A percentile compares a stretch with the other conserved stretches of the same genome.
phyloP scores from a whole-genome alignment of 2,113 vertebrate species.

The Stigmatopora argus region DNA sequence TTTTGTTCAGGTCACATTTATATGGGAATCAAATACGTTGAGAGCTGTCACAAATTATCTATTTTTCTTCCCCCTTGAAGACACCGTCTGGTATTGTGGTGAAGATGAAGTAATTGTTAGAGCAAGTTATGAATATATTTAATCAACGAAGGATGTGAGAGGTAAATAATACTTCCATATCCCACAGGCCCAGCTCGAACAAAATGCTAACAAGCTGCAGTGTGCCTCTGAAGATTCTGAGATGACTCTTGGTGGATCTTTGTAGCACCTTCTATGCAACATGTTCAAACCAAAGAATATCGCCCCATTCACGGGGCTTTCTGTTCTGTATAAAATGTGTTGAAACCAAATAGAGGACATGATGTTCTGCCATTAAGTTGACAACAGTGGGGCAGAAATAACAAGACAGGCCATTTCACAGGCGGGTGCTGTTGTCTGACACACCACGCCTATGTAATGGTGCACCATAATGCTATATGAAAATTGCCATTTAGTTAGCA shows the following conservation, averaged over 20 bases:
- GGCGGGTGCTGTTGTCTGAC: neutral
- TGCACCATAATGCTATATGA: neutral
- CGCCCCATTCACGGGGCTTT: neutral
- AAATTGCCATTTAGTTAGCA: neutral
- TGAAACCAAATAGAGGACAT: neutral
- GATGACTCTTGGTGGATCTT: neutral
- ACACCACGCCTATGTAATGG: neutral
- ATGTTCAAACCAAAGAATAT: slow-evolving; percentile 1
- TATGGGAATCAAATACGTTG: slow-evolving; percentile 4
- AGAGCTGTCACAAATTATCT: slow-evolving; percentile 6
- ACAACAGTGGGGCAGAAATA: neutral
- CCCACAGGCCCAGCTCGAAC: slow-evolving; percentile 11
- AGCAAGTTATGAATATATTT: slow-evolving; percentile 18
- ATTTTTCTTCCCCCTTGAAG: neutral
- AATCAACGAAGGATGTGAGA: neutral
- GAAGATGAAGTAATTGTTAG: neutral
- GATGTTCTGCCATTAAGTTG: slow-evolving; percentile 2
- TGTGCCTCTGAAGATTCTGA: slow-evolving; percentile 2
- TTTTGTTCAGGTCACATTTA: slow-evolving; percentile 11
- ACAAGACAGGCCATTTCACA: neutral
- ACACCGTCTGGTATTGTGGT: neutral
- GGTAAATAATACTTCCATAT: neutral
- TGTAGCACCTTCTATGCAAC: neutral
- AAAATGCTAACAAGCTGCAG: slow-evolving; percentile 22
- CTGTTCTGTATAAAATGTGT: slow-evolving; percentile 1